Conservation (phyloP, 2,888 invertebrate species). For the Lasioglossum morio region DNA sequence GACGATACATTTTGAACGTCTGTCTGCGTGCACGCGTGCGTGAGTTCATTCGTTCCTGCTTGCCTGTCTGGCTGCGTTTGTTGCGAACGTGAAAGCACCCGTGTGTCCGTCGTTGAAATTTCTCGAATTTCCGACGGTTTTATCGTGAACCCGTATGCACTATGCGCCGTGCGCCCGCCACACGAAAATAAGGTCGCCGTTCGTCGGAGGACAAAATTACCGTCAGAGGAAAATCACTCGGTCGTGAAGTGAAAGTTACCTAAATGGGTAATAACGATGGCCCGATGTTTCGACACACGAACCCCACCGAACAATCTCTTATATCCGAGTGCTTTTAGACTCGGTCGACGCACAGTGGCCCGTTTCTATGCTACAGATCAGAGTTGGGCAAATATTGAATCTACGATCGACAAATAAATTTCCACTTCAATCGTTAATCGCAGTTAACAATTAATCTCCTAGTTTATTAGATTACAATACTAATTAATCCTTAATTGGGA, state of each 20-base stretch:
- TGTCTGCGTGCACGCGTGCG: conserved; percentile 14
- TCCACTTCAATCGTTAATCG: no score
- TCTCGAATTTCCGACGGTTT: conserved; percentile 38
- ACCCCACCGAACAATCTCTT: conserved; percentile 5
- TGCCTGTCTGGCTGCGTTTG: not conserved
- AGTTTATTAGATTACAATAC: no score
- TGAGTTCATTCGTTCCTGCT: not conserved
- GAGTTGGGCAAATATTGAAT: no score
- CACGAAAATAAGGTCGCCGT: conserved; percentile 11
- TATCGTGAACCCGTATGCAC: not conserved
- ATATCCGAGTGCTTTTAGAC: not conserved
- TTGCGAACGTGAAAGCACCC: not conserved
- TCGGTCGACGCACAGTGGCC: not conserved
- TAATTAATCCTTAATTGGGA: no score
- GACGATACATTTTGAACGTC: conserved; percentile 23
- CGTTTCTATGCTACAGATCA: no score
- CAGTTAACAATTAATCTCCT: no score
- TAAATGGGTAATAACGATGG: conserved; percentile 8
- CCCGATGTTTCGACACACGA: not conserved
- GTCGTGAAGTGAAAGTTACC: not conserved
- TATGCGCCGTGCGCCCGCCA: not conserved
- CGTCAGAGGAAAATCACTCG: not conserved
- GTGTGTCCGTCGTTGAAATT: conserved; percentile 27
- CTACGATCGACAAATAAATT: no score
- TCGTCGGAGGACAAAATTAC: not conserved